Percentiles rank a stretch among this genome's conserved stretches.
Evolutionary conservation across 2,888 invertebrate genomes (phyloP).

Genomic region (Parapristionchus giblindavisi): DNA sequence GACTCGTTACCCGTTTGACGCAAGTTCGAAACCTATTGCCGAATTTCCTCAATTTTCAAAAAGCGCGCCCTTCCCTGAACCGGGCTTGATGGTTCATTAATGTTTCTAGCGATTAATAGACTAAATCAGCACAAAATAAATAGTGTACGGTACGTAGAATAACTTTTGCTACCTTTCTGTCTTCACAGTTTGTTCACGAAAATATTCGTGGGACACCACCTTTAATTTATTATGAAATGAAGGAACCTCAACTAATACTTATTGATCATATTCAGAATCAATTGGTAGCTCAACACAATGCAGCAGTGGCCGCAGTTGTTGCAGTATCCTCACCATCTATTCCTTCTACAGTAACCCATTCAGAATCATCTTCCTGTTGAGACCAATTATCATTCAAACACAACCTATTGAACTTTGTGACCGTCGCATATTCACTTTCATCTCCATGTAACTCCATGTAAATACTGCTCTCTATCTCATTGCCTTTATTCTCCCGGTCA

Average conservation of each 20-base stretch:
- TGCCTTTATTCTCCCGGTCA: neutral
- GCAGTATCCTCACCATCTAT: constrained; percentile 16
- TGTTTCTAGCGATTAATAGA: too few relatives aligned
- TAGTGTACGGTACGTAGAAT: too few relatives aligned
- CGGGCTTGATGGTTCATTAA: too few relatives aligned
- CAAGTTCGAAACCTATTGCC: too few relatives aligned
- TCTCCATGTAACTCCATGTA: neutral
- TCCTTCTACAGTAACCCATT: constrained; percentile 15
- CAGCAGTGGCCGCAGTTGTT: neutral
- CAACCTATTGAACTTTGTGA: too few relatives aligned
- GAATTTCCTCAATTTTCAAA: too few relatives aligned
- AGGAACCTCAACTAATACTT: neutral
- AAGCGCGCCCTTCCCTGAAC: too few relatives aligned
- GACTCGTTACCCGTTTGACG: too few relatives aligned
- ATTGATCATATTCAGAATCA: neutral
- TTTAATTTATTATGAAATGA: neutral
- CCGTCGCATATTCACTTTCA: neutral
- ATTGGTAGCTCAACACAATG: constrained; percentile 9
- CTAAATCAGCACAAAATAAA: too few relatives aligned
- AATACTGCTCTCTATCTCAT: neutral
- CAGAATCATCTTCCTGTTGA: neutral
- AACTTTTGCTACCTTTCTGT: too few relatives aligned
- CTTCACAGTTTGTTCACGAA: too few relatives aligned
- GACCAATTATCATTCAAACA: neutral
- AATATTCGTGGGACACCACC: too few relatives aligned